Evolutionary conservation across 2,113 vertebrate genomes (phyloP).

Genomic region (Platichthys flesus): DNA sequence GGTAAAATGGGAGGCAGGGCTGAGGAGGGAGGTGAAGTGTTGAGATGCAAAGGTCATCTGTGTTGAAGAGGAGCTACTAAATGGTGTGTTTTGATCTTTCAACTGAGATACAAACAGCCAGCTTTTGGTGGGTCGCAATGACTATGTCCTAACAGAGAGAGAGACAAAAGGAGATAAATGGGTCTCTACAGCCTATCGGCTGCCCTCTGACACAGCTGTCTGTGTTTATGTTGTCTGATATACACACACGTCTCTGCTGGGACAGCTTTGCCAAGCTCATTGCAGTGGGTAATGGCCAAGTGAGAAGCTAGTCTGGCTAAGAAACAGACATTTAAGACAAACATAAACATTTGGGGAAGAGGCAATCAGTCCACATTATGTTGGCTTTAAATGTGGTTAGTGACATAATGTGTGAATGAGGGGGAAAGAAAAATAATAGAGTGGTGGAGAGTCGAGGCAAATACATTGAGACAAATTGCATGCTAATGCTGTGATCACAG

Average conservation of each 20-base stretch:
- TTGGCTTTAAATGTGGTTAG: slow-evolving; percentile 18
- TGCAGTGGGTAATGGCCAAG: slow-evolving; percentile 38
- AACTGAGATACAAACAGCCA: slow-evolving; percentile 42
- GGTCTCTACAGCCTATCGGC: slow-evolving; percentile 61
- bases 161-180: slow-evolving; percentile 71
- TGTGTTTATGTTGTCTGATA: slow-evolving; percentile 67
- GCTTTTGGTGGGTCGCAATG: slow-evolving; percentile 37
- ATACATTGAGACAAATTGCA: slow-evolving; percentile 13
- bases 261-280: slow-evolving; percentile 49
- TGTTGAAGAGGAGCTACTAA: slow-evolving; percentile 60
- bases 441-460: slow-evolving; percentile 5
- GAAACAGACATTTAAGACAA: slow-evolving; percentile 29
- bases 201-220: slow-evolving; percentile 73
- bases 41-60: slow-evolving; percentile 63
- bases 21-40: slow-evolving; percentile 57
- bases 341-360: slow-evolving; percentile 18
- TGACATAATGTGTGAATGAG: not conserved
- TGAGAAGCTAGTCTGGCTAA: slow-evolving; percentile 21
- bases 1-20: slow-evolving; percentile 18
- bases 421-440: slow-evolving; percentile 13
- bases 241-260: slow-evolving; percentile 46
- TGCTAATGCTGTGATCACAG: slow-evolving; percentile 21
- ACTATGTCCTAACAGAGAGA: slow-evolving; percentile 50
- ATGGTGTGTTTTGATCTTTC: slow-evolving; percentile 71
- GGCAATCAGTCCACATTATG: slow-evolving; percentile 27